These are phyloP conservation scores for Esox niger DNA, from an alignment of 2,113 vertebrate species.

Conservation along the genomic window DNA sequence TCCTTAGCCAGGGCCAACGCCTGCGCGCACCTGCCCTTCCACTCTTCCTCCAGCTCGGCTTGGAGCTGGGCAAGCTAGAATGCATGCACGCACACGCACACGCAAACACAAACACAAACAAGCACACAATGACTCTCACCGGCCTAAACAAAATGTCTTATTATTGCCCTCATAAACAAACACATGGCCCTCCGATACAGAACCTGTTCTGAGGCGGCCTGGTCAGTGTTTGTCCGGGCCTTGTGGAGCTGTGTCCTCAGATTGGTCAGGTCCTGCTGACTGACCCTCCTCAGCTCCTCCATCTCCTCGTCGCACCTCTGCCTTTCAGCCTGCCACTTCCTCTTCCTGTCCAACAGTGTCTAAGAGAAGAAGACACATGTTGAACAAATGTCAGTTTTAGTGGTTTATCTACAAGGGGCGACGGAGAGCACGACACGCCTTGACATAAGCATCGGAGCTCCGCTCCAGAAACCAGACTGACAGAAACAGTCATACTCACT, in stretches of 20 bases:
- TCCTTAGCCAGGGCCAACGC: constrained; percentile 71
- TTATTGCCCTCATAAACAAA: neutral
- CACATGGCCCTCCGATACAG: neutral
- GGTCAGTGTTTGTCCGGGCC: constrained; percentile 78
- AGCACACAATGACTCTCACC: neutral
- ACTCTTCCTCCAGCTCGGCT: constrained; percentile 83
- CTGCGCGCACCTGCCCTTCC: constrained; percentile 78
- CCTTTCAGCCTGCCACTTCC: constrained; percentile 83
- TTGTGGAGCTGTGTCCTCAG: constrained; percentile 82
- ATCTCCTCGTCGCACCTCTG: constrained; percentile 85
- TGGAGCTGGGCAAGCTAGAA: constrained; percentile 78
- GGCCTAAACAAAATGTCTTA: neutral
- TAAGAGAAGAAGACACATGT: constrained; percentile 39
- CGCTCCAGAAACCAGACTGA: neutral
- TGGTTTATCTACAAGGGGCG: no score
- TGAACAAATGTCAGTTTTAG: neutral
- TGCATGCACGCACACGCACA: constrained; percentile 7
- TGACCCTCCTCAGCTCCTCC: constrained; percentile 79
- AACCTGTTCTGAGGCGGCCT: constrained; percentile 84
- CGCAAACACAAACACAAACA: constrained; percentile 8
- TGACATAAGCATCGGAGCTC: neutral
- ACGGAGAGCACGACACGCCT: no score
- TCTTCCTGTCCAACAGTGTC: constrained; percentile 87
- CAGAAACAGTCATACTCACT: constrained; percentile 61
- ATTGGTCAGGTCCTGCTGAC: constrained; percentile 82